Evolutionary conservation across 2,888 invertebrate genomes (phyloP).

Genomic region (Torymus auratus): DNA sequence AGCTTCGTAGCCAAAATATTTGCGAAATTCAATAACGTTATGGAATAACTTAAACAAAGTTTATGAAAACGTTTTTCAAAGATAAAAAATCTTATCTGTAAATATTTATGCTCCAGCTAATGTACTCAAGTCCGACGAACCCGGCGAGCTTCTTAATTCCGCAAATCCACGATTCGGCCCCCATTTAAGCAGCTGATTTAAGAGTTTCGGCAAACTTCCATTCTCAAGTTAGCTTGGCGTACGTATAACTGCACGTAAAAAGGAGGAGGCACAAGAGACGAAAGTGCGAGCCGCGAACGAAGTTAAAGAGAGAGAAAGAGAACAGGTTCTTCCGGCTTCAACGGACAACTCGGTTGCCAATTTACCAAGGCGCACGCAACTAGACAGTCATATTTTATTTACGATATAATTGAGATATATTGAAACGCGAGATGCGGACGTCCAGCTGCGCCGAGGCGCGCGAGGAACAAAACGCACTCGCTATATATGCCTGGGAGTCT

Average conservation of each 20-base stretch:
- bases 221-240: not conserved
- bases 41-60: too few relatives aligned
- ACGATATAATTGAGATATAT: conserved; percentile 74
- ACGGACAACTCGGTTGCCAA: conserved; percentile 65
- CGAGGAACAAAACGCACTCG: conserved; percentile 16
- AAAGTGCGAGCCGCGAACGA: conserved; percentile 11
- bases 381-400: conserved; percentile 72
- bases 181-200: conserved; percentile 16
- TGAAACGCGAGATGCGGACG: conserved; percentile 69
- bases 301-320: conserved; percentile 44
- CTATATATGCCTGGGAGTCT: not conserved
- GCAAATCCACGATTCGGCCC: conserved; percentile 6
- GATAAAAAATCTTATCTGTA: too few relatives aligned
- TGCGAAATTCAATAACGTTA: too few relatives aligned
- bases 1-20: too few relatives aligned
- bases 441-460: conserved; percentile 66
- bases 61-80: too few relatives aligned
- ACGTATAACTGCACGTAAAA: not conserved
- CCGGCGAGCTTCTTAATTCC: conserved; percentile 14
- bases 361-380: conserved; percentile 65
- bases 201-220: conserved; percentile 16
- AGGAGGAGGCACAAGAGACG: not conserved
- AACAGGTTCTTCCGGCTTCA: conserved; percentile 55
- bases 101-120: too few relatives aligned
- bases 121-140: not conserved